Evolutionary conservation across 1,140 invertebrate species (phyloP).

Genomic region (Nebria ingens): DNA sequence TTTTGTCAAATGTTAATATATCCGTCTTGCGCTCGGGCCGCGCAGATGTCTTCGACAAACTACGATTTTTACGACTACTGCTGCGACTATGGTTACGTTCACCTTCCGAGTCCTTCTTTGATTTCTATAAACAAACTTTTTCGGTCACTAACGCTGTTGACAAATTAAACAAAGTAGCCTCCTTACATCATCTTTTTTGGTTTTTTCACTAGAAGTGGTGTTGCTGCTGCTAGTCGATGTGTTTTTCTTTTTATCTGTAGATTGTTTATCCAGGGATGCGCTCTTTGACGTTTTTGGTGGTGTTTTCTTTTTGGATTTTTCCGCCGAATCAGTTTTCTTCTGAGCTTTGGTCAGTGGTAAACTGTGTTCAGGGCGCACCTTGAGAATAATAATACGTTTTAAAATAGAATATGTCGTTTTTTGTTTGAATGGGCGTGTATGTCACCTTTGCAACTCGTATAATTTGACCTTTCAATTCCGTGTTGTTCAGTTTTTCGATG

Average conservation of each 20-base stretch:
- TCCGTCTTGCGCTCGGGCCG: background rate
- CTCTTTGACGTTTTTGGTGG: slow-evolving; percentile 11
- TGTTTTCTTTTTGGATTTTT: slow-evolving; percentile 5
- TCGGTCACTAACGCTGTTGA: background rate
- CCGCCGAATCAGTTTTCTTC: slow-evolving; percentile 11
- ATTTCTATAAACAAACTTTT: background rate
- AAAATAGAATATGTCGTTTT: slow-evolving; percentile 7
- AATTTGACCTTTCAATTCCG: slow-evolving; percentile 84
- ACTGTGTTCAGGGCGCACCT: slow-evolving; percentile 3
- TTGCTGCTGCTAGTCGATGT: background rate
- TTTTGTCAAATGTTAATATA: slow-evolving; percentile 1
- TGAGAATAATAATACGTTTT: slow-evolving; percentile 9
- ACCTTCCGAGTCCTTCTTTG: background rate
- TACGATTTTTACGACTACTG: background rate
- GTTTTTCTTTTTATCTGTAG: background rate
- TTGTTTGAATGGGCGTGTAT: slow-evolving; percentile 8
- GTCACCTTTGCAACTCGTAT: slow-evolving; percentile 86
- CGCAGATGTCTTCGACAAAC: background rate
- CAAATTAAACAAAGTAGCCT: background rate
- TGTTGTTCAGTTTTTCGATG: slow-evolving; percentile 79
- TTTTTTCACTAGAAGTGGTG: too few species aligned
- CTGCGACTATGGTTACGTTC: background rate
- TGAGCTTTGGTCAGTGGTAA: slow-evolving; percentile 10
- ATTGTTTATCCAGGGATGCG: background rate
- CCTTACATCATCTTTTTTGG: background rate